These are phyloP conservation scores for Astur gentilis DNA, from an alignment of 2,113 vertebrate genomes.

Conservation along the genomic window DNA sequence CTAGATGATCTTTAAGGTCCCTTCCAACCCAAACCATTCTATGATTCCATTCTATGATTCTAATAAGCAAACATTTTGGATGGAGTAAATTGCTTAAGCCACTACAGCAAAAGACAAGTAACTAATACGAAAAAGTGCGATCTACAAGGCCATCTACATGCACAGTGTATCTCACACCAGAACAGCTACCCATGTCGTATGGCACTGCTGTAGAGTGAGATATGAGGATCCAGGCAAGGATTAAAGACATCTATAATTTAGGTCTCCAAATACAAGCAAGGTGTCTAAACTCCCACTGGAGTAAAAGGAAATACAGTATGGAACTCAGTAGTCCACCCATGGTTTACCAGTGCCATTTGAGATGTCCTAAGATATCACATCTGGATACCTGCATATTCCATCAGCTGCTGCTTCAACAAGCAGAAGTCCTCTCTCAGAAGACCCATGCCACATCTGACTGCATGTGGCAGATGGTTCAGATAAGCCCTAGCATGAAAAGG, in stretches of 20 bases:
- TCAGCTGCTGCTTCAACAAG: neutral
- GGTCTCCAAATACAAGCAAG: neutral
- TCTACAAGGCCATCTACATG: neutral
- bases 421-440: neutral
- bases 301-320: neutral
- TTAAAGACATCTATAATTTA: neutral
- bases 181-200: fast-evolving
- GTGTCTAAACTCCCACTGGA: neutral
- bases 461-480: neutral
- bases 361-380: neutral
- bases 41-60: too few species aligned
- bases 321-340: neutral
- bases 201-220: neutral
- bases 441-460: neutral
- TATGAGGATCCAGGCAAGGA: neutral
- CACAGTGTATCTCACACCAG: neutral
- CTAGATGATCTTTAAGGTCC: too few species aligned
- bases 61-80: neutral
- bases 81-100: neutral
- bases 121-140: neutral
- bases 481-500: neutral
- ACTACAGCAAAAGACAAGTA: neutral
- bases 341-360: neutral
- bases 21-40: too few species aligned
- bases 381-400: neutral